A percentile compares a stretch with the other conserved stretches of the same genome.
phyloP scores from a whole-genome alignment of 37 sponge, comb jelly and placozoan genomes.

The Amphimedon queenslandica region DNA sequence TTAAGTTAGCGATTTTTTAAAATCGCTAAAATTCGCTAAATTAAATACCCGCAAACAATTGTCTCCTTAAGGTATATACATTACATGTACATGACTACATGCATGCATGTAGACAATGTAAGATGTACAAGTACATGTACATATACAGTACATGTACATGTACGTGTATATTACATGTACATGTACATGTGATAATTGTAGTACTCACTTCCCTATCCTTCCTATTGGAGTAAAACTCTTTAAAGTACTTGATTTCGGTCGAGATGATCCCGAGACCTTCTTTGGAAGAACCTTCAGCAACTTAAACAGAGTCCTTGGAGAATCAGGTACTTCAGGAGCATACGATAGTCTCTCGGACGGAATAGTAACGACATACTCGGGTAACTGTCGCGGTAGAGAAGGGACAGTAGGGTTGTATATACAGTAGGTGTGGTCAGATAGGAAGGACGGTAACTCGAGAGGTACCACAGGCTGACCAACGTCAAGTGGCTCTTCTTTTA shows the following conservation, averaged over 20 bases:
- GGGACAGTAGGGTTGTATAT: slow-evolving; percentile 51
- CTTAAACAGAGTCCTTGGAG: slow-evolving; percentile 60
- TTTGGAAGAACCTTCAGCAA: slow-evolving; percentile 60
- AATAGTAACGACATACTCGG: slow-evolving; percentile 21
- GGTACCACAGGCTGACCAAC: slow-evolving; percentile 48
- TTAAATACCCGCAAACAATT: too few species aligned
- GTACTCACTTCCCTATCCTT: slow-evolving; percentile 15
- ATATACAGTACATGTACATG: background rate
- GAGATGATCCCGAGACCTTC: slow-evolving; percentile 6
- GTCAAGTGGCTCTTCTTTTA: too few species aligned
- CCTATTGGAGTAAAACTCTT: background rate
- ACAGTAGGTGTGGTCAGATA: slow-evolving; percentile 58
- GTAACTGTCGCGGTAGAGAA: background rate
- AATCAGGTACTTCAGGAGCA: slow-evolving; percentile 67
- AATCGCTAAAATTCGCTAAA: too few species aligned
- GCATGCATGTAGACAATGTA: background rate
- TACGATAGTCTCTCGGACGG: slow-evolving; percentile 69
- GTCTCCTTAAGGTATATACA: background rate
- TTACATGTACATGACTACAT: background rate
- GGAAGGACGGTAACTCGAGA: slow-evolving; percentile 35
- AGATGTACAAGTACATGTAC: background rate
- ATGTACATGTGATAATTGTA: background rate
- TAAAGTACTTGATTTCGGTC: background rate
- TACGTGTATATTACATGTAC: background rate
- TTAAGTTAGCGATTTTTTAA: too few species aligned